Percentiles rank a stretch among this genome's conserved stretches.
Evolutionary conservation across 2,113 vertebrate genomes (phyloP).

Genomic region (Mesoclemmys tuberculata): DNA sequence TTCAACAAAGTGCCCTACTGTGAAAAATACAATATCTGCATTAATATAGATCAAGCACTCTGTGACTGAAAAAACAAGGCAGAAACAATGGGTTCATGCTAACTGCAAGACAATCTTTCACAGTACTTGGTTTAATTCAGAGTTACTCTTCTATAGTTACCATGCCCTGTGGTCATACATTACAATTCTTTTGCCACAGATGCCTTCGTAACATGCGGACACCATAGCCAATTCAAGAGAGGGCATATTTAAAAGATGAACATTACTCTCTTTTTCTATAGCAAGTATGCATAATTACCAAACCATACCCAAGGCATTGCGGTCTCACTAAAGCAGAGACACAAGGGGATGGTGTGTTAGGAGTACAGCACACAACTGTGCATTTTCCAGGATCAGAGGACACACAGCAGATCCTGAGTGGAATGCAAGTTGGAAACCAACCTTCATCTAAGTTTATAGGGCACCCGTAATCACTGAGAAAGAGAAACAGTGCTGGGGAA

Average conservation of each 20-base stretch:
- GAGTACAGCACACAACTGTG: neutral
- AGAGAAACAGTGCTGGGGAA: conserved; percentile 53
- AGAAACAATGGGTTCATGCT: conserved; percentile 2
- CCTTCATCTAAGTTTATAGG: conserved; percentile 18
- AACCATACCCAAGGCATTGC: neutral
- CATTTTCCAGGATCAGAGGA: neutral
- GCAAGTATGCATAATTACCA: neutral
- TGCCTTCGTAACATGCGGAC: neutral
- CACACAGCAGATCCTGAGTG: neutral
- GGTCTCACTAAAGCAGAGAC: conserved; percentile 14
- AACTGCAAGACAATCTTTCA: conserved; percentile 5
- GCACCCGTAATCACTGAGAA: neutral
- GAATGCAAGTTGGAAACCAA: neutral
- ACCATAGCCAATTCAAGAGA: neutral
- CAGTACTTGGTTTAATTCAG: neutral
- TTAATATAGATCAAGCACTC: conserved; percentile 53
- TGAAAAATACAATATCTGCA: conserved; percentile 62
- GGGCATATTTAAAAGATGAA: neutral
- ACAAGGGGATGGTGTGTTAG: neutral
- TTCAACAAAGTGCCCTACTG: conserved; percentile 65
- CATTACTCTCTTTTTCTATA: neutral
- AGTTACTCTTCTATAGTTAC: neutral
- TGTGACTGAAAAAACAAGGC: conserved; percentile 57
- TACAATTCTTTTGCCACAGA: neutral
- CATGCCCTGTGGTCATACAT: neutral